phyloP scores from a whole-genome alignment of 2,888 invertebrate genomes.

The Baronia brevicornis region DNA sequence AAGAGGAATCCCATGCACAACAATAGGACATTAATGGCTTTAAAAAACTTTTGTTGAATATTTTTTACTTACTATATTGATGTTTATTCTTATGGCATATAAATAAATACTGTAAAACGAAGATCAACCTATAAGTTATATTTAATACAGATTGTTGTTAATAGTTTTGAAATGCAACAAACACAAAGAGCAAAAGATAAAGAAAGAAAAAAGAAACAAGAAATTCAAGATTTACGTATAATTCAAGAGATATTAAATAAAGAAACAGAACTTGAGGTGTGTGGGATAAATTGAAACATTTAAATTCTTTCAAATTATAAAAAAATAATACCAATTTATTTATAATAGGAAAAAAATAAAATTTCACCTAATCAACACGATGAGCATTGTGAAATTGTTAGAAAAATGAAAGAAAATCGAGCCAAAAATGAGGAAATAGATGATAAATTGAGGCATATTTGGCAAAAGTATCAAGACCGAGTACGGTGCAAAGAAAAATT shows the following conservation, averaged over 20 bases:
- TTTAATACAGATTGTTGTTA: too few relatives aligned
- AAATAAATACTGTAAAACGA: slow-evolving; percentile 22
- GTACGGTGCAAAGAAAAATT: slow-evolving; percentile 26
- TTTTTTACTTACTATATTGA: neutral
- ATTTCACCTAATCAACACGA: slow-evolving; percentile 24
- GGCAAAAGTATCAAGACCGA: slow-evolving; percentile 30
- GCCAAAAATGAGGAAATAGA: slow-evolving; percentile 24
- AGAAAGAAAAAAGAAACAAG: slow-evolving; percentile 22
- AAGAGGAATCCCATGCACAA: too few relatives aligned
- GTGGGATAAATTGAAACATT: neutral
- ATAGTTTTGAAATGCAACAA: slow-evolving; percentile 9
- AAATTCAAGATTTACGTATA: slow-evolving; percentile 23
- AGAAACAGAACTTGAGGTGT: slow-evolving; percentile 23
- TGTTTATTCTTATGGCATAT: slow-evolving; percentile 20
- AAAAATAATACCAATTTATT: neutral
- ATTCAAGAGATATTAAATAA: slow-evolving; percentile 27
- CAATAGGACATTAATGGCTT: too few relatives aligned
- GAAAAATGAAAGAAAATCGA: slow-evolving; percentile 23
- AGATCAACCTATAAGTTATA: too few relatives aligned
- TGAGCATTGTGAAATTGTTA: slow-evolving; percentile 24
- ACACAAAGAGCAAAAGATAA: slow-evolving; percentile 18
- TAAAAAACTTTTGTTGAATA: too few relatives aligned
- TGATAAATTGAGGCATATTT: slow-evolving; percentile 24
- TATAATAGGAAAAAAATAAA: slow-evolving; percentile 24
- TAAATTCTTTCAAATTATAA: neutral